These are phyloP conservation scores for Anthopleura sola DNA, from an alignment of 64 coral and sea anemone species.

Conservation along the genomic window DNA sequence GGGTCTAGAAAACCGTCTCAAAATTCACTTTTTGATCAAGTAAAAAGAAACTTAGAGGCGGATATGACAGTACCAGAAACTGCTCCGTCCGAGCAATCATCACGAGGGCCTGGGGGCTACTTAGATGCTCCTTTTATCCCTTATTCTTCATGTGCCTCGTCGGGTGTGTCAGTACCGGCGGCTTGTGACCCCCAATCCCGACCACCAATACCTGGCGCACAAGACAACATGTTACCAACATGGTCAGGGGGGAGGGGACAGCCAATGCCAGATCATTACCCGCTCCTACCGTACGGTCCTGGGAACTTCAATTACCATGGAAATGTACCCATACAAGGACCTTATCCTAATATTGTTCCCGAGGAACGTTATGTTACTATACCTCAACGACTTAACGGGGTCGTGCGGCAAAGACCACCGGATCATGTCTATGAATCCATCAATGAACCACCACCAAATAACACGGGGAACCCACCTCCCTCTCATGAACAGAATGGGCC, in stretches of 20 bases:
- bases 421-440: constrained; percentile 19
- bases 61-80: not conserved
- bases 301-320: not conserved
- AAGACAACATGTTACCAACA: not conserved
- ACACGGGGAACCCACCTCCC: not conserved
- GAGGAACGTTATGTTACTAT: constrained; percentile 3
- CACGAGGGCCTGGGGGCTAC: not conserved
- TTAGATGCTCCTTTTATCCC: constrained; percentile 11
- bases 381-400: not conserved
- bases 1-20: not conserved
- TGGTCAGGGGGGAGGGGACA: not conserved
- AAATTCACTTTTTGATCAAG: not conserved
- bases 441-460: not conserved
- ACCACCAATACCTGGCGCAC: constrained; percentile 60
- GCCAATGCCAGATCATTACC: not conserved
- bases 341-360: not conserved
- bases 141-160: constrained; percentile 68
- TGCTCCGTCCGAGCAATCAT: constrained; percentile 10
- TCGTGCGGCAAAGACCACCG: not conserved
- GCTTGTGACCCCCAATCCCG: constrained; percentile 16
- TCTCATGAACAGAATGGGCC: constrained; percentile 16
- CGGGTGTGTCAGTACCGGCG: constrained; percentile 57
- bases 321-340: not conserved
- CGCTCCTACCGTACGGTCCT: not conserved
- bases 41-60: not conserved